phyloP scores from a whole-genome alignment of 2,888 invertebrate species.

The Pollenia labialis region DNA sequence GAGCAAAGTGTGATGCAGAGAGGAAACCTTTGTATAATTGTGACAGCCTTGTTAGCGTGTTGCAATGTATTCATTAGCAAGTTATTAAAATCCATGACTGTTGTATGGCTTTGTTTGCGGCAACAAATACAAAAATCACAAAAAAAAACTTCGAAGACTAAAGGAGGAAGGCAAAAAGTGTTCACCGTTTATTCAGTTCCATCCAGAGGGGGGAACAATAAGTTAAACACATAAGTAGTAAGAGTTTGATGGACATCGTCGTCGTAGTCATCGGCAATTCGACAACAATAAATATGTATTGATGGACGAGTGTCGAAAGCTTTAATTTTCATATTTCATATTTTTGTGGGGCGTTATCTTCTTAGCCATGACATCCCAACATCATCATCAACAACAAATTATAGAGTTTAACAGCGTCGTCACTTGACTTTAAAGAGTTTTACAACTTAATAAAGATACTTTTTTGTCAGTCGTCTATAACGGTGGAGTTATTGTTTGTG shows the following conservation, averaged over 20 bases:
- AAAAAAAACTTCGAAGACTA: not conserved
- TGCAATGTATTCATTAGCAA: slow-evolving; percentile 77
- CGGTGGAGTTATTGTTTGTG: not conserved
- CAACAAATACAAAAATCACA: slow-evolving; percentile 18
- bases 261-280: slow-evolving; percentile 12
- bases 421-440: slow-evolving; percentile 37
- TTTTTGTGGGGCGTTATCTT: slow-evolving; percentile 50
- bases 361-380: slow-evolving; percentile 48
- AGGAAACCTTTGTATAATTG: slow-evolving; percentile 51
- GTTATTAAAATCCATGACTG: slow-evolving; percentile 81
- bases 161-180: slow-evolving; percentile 42
- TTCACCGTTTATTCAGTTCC: slow-evolving; percentile 29
- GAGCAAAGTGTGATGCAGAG: not conserved
- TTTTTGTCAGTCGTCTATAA: slow-evolving; percentile 2
- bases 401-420: slow-evolving; percentile 12
- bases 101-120: slow-evolving; percentile 77
- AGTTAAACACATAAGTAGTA: slow-evolving; percentile 45
- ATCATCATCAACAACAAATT: slow-evolving; percentile 22
- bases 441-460: slow-evolving; percentile 27
- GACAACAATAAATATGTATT: slow-evolving; percentile 32
- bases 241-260: slow-evolving; percentile 56
- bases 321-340: slow-evolving; percentile 55
- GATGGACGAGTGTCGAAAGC: slow-evolving; percentile 79
- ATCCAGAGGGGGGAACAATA: slow-evolving; percentile 22
- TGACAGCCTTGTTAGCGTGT: slow-evolving; percentile 71